Conservation (phyloP, 2,797 vertebrate species). For the Sparus aurata region DNA sequence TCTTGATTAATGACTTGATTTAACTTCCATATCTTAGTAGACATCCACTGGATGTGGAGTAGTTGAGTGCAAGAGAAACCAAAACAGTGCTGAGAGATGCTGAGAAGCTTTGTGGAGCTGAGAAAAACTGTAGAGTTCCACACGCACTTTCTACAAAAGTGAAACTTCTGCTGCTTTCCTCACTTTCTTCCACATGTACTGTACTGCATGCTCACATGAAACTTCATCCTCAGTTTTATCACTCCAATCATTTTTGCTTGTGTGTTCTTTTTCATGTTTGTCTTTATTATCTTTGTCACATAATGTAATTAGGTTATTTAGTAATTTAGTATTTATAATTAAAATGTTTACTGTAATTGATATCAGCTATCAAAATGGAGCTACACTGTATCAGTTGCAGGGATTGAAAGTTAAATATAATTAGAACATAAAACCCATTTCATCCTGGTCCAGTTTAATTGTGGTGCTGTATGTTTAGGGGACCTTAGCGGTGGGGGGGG, state of each 20-base stretch:
- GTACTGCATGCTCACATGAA: background rate
- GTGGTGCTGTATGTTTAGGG: background rate
- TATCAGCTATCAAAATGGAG: background rate
- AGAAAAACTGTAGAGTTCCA: too few species aligned
- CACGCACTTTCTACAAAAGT: background rate
- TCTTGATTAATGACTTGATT: too few species aligned
- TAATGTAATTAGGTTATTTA: background rate
- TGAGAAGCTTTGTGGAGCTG: background rate
- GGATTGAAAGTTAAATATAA: background rate
- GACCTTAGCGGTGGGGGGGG: background rate
- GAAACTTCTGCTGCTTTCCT: background rate
- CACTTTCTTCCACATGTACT: background rate
- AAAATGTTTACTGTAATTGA: background rate
- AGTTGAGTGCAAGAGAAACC: background rate
- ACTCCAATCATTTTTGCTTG: too few species aligned
- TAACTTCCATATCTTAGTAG: too few species aligned
- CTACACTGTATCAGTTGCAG: background rate
- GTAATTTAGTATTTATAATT: too few species aligned
- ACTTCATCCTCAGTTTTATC: background rate
- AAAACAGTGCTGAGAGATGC: background rate
- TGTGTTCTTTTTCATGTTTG: background rate
- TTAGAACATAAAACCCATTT: background rate
- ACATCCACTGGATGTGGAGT: background rate
- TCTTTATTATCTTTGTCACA: background rate
- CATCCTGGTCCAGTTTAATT: conserved; percentile 10